Percentiles rank a stretch among this genome's conserved stretches.
These are phyloP conservation scores for Pristionchus exspectatus DNA, from an alignment of 2,888 invertebrate genomes.

Conservation along the genomic window DNA sequence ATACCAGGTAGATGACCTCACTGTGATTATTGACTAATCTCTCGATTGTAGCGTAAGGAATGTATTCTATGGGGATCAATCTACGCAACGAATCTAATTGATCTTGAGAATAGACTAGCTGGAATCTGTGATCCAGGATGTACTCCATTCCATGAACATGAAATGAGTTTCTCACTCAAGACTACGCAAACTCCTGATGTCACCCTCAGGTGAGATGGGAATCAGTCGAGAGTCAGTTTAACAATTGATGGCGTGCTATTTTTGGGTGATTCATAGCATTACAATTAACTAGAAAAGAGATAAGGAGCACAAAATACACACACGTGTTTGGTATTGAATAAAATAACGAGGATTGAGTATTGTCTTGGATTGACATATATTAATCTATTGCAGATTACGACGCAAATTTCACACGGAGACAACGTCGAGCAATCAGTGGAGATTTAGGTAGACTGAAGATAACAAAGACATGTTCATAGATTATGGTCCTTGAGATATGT, in stretches of 20 bases:
- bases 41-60: conserved; percentile 9
- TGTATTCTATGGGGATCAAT: conserved; percentile 52
- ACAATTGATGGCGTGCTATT: neutral
- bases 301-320: neutral
- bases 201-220: conserved; percentile 61
- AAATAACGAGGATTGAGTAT: neutral
- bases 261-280: neutral
- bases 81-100: conserved; percentile 42
- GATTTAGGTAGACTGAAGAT: conserved; percentile 59
- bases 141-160: conserved; percentile 68
- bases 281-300: neutral
- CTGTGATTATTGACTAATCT: neutral
- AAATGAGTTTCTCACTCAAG: conserved; percentile 68
- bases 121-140: conserved; percentile 69
- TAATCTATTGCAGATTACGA: conserved; percentile 59
- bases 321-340: neutral
- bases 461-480: neutral
- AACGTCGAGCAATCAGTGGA: conserved; percentile 63
- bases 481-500: conserved; percentile 16
- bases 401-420: conserved; percentile 63
- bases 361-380: neutral
- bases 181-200: conserved; percentile 62
- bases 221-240: neutral
- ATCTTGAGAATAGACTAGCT: conserved; percentile 53
- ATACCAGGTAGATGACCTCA: neutral